These are phyloP conservation scores for Cynocephalus volans DNA, from an alignment of 2,113 vertebrate genomes.

Conservation along the genomic window DNA sequence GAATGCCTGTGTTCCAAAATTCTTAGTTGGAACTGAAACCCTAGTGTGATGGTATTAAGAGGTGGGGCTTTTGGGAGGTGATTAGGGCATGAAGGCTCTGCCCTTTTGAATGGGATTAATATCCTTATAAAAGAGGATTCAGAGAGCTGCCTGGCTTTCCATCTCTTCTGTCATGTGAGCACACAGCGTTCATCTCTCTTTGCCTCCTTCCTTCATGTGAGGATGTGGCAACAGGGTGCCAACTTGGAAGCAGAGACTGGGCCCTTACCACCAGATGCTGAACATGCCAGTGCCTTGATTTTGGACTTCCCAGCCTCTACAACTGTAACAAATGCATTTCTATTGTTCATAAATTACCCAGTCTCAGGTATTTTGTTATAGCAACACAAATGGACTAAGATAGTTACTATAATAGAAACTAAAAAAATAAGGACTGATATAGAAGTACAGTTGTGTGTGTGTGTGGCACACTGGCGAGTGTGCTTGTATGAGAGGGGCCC, in stretches of 20 bases:
- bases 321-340: background rate
- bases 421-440: background rate
- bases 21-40: background rate
- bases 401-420: slow-evolving; percentile 1
- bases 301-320: background rate
- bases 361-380: background rate
- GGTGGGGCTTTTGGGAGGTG: background rate
- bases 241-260: background rate
- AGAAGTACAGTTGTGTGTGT: background rate
- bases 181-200: background rate
- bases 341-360: background rate
- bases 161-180: background rate
- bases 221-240: background rate
- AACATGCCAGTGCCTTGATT: background rate
- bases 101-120: background rate
- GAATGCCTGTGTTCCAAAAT: background rate
- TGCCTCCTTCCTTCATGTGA: background rate
- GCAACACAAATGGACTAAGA: background rate
- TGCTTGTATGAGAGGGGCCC: background rate
- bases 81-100: background rate
- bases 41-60: background rate
- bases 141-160: background rate
- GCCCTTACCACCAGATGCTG: background rate
- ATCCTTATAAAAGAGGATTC: background rate
- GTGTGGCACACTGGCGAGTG: background rate